These are phyloP conservation scores for Poecile montanus DNA, from an alignment of 2,797 vertebrate genomes.

Conservation along the genomic window DNA sequence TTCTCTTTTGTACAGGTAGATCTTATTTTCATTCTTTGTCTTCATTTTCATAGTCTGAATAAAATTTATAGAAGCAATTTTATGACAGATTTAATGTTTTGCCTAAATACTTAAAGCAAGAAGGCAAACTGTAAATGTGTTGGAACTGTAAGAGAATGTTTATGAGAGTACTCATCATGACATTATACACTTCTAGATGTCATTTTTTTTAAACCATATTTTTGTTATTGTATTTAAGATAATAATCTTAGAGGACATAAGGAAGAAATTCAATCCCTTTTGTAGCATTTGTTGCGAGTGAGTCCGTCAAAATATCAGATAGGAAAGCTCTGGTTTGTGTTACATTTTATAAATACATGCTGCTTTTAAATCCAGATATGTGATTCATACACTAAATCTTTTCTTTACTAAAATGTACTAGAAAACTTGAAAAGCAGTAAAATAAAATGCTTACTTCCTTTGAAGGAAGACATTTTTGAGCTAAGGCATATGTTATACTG, in stretches of 20 bases:
- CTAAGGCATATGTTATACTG: not conserved
- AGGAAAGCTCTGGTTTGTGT: constrained; percentile 16
- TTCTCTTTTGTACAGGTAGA: not conserved
- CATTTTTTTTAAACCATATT: not conserved
- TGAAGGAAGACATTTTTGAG: not conserved
- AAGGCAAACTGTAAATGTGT: not conserved
- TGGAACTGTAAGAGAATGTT: not conserved
- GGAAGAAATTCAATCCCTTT: constrained; percentile 48
- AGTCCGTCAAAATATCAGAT: constrained; percentile 57
- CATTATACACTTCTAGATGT: not conserved
- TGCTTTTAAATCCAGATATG: constrained; percentile 38
- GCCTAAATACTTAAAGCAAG: not conserved
- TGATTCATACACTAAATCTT: constrained; percentile 26
- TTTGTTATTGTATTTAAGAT: not conserved
- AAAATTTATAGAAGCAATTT: not conserved
- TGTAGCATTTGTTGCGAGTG: constrained; percentile 30
- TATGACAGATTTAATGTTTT: not conserved
- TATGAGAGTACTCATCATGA: not conserved
- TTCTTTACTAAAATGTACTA: constrained; percentile 13
- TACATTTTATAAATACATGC: constrained; percentile 22
- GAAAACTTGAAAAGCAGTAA: constrained; percentile 29
- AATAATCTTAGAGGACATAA: constrained; percentile 29
- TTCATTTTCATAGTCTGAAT: not conserved
- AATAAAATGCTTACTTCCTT: not conserved
- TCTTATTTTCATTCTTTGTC: not conserved